These are phyloP conservation scores for Ctenodactylus gundi DNA, from an alignment of 2,113 vertebrate genomes.

Conservation along the genomic window DNA sequence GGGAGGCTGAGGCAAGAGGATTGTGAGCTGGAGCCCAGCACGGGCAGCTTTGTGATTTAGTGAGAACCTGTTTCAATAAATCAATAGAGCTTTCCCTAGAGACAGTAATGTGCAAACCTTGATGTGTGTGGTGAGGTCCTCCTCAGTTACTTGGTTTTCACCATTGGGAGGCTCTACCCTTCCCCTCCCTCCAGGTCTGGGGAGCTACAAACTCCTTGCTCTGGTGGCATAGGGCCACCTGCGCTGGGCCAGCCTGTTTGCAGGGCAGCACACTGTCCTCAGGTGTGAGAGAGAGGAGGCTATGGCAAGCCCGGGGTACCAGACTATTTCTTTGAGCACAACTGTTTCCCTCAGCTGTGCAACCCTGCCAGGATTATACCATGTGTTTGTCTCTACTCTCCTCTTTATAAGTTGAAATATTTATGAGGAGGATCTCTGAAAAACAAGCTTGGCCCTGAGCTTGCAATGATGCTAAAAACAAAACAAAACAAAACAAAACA, in stretches of 20 bases:
- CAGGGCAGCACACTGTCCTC: neutral
- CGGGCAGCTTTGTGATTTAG: too few species aligned
- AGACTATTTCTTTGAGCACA: neutral
- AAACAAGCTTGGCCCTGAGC: neutral
- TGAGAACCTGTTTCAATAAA: neutral
- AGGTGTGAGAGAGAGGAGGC: neutral
- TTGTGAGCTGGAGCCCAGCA: neutral
- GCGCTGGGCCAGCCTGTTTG: neutral
- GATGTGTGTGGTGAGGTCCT: neutral
- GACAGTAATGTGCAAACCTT: accelerated
- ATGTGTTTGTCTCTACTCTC: neutral
- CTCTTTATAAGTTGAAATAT: neutral
- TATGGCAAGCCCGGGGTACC: neutral
- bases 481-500: too few species aligned
- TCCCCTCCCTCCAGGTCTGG: neutral
- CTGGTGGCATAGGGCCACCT: neutral
- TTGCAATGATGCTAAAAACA: neutral
- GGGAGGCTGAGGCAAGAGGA: neutral
- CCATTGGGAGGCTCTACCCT: neutral
- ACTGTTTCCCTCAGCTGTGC: neutral
- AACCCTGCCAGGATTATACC: neutral
- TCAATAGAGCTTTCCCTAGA: neutral
- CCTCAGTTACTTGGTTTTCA: neutral
- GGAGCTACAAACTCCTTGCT: neutral
- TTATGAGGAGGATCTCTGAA: neutral